Base-by-base conservation (phyloP, 2,888 invertebrate genomes). In the Alcis repandata region DNA sequence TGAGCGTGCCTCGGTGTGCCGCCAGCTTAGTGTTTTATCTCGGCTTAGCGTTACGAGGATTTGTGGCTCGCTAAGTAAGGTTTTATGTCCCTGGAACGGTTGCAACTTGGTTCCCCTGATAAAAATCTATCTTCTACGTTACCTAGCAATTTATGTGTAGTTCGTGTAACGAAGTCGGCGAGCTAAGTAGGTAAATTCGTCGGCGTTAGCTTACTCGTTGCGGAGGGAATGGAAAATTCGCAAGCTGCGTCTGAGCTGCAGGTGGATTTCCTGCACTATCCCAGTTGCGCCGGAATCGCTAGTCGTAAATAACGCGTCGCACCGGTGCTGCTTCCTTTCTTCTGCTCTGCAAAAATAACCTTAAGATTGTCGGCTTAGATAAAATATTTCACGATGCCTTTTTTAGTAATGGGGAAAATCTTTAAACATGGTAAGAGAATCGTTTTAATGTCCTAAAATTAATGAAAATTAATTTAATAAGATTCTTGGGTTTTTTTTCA, bases 21-120 rank as follows among this genome's bases (percentile, higher is more conserved):
- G 81, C 86, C 85, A 88, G 91, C 91, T 90, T 90, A 90, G 88
- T 91, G 90, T 91, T 92, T 92, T 93, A 92, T 93, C 92, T 91
- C 89, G 89, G 91, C 91, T 93, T 90, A 91, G 86, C 89, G 87
- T 92, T 92, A 92, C 91, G 89, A 92, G 91, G 89, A 93, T 93
- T 91, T 92, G 92, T 92, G 90, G 91, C 88, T 90, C 87, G 86
- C 91, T 92, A 92, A 92, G 91, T 91, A 92, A 92, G 85, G 91
- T 92, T 92, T 93, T 93, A 92, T 92, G 92, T 90, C 87, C 82
- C 84, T 82, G 86, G 80, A 88, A 87, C 84, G 87, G 85, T 85
- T 87, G 86, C 87, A 89, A 90, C 82, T 89, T 87, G 85, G 86
- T 80, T 88, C 85, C 83, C 83, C 79, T 87, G 88, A 91, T 90